These are phyloP conservation scores for Tortricodes alternella DNA, from an alignment of 2,888 invertebrate genomes.

Conservation along the genomic window DNA sequence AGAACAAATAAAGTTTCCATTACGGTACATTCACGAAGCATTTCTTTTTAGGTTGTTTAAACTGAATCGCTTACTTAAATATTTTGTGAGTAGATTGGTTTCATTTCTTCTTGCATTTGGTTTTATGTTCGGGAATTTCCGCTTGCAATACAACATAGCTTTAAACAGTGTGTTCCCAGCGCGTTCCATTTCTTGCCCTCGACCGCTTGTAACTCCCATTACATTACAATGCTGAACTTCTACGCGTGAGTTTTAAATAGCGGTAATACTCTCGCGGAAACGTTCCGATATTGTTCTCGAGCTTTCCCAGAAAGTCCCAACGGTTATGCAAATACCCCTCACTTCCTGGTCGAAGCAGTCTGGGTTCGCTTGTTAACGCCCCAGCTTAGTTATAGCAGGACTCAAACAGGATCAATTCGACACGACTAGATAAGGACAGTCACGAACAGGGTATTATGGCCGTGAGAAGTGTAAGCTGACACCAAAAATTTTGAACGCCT, in stretches of 20 bases:
- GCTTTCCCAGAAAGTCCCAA: constrained; percentile 65
- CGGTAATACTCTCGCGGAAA: constrained; percentile 50
- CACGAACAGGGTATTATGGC: constrained; percentile 61
- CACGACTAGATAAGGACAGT: constrained; percentile 68
- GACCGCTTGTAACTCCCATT: constrained; percentile 6
- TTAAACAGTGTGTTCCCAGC: constrained; percentile 1
- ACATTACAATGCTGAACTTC: constrained; percentile 30
- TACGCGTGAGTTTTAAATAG: constrained; percentile 42
- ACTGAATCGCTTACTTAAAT: neutral
- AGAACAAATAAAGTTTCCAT: neutral
- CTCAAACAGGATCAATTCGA: constrained; percentile 62
- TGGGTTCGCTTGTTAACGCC: constrained; percentile 64
- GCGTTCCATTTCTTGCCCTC: constrained; percentile 5
- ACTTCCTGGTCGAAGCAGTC: constrained; percentile 62
- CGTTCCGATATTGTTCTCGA: constrained; percentile 63
- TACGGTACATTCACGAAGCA: neutral
- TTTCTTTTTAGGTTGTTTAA: constrained; percentile 7
- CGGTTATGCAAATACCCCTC: constrained; percentile 72
- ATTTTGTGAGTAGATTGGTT: neutral
- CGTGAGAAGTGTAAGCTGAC: constrained; percentile 28
- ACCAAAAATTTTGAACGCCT: constrained; percentile 12
- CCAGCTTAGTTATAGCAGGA: constrained; percentile 55
- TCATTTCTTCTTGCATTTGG: neutral
- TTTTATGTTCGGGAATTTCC: neutral
- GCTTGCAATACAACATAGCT: neutral